Evolutionary conservation across 2,113 vertebrate genomes (phyloP).

Genomic region (Istiophorus platypterus): DNA sequence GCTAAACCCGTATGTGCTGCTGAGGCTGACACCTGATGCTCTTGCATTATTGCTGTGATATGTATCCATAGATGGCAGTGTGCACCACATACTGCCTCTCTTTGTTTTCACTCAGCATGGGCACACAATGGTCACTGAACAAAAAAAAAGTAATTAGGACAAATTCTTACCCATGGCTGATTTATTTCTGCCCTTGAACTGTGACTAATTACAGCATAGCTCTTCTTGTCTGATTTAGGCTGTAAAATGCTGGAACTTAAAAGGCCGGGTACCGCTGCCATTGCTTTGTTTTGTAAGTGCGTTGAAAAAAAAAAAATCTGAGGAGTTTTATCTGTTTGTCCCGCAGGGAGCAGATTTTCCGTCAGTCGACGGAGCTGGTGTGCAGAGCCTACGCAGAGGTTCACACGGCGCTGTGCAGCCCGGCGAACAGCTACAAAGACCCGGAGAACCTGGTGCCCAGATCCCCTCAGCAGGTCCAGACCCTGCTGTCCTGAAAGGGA

Average conservation of each 20-base stretch:
- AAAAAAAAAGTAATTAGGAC: slow-evolving; percentile 31
- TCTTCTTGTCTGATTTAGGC: slow-evolving; percentile 8
- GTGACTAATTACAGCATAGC: slow-evolving; percentile 32
- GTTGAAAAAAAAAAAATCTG: slow-evolving; percentile 4
- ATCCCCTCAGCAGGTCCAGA: slow-evolving; percentile 93
- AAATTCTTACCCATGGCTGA: slow-evolving; percentile 41
- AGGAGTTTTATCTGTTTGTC: slow-evolving; percentile 45
- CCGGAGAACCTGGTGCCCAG: slow-evolving; percentile 90
- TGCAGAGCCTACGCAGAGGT: slow-evolving; percentile 93
- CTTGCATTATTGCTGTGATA: slow-evolving; percentile 10
- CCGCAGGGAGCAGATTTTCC: slow-evolving; percentile 95
- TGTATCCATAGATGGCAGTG: slow-evolving; percentile 81
- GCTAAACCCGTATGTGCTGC: background rate
- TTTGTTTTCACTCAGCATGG: slow-evolving; percentile 32
- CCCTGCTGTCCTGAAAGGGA: slow-evolving; percentile 91
- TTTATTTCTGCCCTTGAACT: slow-evolving; percentile 32
- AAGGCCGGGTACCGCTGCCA: background rate
- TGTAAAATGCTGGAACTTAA: background rate
- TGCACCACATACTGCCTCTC: slow-evolving; percentile 61
- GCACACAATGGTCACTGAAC: slow-evolving; percentile 44
- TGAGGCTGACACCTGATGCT: slow-evolving; percentile 17
- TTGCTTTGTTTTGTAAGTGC: background rate
- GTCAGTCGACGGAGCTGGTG: slow-evolving; percentile 94
- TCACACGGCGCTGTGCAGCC: slow-evolving; percentile 89
- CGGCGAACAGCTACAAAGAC: slow-evolving; percentile 90